Evolutionary conservation across 2,888 invertebrate species (phyloP).

Genomic region (Adela reaumurella): DNA sequence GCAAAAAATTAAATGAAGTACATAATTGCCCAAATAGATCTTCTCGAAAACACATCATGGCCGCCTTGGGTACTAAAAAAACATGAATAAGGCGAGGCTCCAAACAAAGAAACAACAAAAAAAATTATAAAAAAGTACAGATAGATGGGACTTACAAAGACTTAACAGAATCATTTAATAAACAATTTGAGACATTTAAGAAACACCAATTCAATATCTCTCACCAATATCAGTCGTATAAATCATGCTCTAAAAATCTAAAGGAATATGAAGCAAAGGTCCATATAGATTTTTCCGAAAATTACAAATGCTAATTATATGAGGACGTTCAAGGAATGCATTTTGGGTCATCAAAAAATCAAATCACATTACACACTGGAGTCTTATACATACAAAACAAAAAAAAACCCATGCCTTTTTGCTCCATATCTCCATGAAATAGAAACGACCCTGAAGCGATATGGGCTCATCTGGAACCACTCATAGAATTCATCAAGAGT

Average conservation of each 20-base stretch:
- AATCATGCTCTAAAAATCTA: not conserved
- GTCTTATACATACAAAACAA: slow-evolving; percentile 7
- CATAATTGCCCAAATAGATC: too few species aligned
- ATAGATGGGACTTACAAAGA: not conserved
- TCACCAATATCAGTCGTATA: not conserved
- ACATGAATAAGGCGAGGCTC: too few species aligned
- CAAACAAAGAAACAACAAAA: not conserved
- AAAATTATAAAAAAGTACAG: not conserved
- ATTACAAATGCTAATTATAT: slow-evolving; percentile 6
- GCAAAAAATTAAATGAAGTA: too few species aligned
- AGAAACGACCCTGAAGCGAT: slow-evolving; percentile 12
- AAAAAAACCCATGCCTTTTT: slow-evolving; percentile 7
- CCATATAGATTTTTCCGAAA: slow-evolving; percentile 4
- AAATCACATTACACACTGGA: slow-evolving; percentile 14
- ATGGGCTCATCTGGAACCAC: slow-evolving; percentile 12
- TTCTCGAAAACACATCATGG: too few species aligned
- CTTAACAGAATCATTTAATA: not conserved
- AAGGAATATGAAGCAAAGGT: not conserved
- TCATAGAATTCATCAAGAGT: slow-evolving; percentile 9
- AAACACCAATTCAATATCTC: not conserved
- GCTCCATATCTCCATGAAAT: slow-evolving; percentile 7
- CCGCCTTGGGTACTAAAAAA: too few species aligned
- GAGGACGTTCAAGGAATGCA: slow-evolving; percentile 11
- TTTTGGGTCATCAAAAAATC: slow-evolving; percentile 10
- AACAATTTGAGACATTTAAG: not conserved